Evolutionary conservation across 2,888 invertebrate species (phyloP).

Genomic region (Ommatoiulus sabulosus): DNA sequence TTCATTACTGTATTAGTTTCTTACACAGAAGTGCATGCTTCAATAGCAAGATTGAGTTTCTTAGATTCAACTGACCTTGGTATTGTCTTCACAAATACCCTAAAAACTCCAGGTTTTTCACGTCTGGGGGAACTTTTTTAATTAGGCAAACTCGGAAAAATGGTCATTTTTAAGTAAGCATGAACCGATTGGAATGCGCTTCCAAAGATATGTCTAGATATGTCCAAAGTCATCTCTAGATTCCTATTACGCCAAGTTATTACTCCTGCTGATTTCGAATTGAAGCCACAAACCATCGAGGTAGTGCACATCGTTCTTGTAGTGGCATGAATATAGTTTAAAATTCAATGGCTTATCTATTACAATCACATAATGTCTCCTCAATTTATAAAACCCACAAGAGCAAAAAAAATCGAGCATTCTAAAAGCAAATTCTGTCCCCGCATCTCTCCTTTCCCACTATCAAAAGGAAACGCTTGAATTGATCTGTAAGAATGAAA

Average conservation of each 20-base stretch:
- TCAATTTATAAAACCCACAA: background rate
- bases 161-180: no score
- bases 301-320: background rate
- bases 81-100: no score
- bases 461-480: conserved; percentile 23
- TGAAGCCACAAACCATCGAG: background rate
- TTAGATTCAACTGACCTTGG: no score
- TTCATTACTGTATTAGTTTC: no score
- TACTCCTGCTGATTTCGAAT: background rate
- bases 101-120: no score
- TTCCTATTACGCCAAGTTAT: background rate
- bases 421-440: background rate
- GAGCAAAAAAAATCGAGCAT: background rate
- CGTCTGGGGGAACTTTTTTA: no score
- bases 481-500: conserved; percentile 16
- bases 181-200: no score
- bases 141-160: no score
- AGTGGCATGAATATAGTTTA: background rate
- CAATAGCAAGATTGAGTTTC: no score
- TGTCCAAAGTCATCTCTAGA: no score
- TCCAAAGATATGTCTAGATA: no score
- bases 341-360: background rate
- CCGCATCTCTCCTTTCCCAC: background rate
- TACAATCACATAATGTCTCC: background rate
- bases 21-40: no score